Conservation (phyloP, 2,113 vertebrate genomes). For the Oenanthe oenanthe region DNA sequence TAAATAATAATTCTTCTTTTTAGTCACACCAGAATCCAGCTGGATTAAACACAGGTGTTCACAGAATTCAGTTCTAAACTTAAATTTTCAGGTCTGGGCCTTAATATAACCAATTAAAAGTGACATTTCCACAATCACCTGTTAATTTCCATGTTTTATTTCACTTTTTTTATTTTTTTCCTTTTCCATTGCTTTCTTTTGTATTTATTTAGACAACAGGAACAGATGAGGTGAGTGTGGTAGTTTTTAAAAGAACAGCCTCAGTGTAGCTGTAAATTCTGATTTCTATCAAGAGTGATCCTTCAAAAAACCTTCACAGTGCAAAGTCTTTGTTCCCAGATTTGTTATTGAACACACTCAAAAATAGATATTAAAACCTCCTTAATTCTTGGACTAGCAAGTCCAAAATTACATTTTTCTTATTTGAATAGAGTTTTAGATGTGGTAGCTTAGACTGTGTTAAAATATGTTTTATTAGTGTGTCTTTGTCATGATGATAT, state of each 20-base stretch:
- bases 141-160: neutral
- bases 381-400: neutral
- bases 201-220: slow-evolving; percentile 34
- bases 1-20: neutral
- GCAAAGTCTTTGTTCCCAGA: neutral
- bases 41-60: neutral
- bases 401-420: neutral
- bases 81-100: neutral
- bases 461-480: neutral
- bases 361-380: neutral
- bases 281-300: neutral
- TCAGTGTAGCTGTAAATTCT: neutral
- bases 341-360: neutral
- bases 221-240: slow-evolving; percentile 51
- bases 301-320: neutral
- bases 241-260: neutral
- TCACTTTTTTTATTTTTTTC: neutral
- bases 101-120: neutral
- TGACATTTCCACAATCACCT: neutral
- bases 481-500: neutral
- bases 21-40: neutral
- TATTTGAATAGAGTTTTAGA: neutral
- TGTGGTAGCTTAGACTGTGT: neutral
- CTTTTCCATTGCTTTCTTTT: slow-evolving; percentile 11
- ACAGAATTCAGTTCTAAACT: neutral